A percentile compares a stretch with the other conserved stretches of the same genome.
These are phyloP conservation scores for Synaphobranchus kaupii DNA, from an alignment of 2,797 vertebrate species.

Conservation along the genomic window DNA sequence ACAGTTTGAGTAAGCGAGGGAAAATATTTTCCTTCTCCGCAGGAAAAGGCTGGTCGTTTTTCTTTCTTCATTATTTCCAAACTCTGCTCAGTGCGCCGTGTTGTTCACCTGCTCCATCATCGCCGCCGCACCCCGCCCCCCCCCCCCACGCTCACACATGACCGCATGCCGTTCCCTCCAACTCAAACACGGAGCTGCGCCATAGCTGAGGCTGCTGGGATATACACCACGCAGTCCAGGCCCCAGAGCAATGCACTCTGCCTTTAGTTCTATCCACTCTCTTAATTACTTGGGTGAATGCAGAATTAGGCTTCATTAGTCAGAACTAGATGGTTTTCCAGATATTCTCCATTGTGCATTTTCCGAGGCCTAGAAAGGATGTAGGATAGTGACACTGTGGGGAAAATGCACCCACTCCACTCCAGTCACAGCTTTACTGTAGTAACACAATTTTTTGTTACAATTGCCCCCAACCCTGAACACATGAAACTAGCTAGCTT, in stretches of 20 bases:
- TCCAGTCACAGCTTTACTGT: not conserved
- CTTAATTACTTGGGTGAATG: not conserved
- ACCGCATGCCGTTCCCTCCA: not conserved
- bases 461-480: no score
- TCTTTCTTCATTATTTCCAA: slow-evolving; percentile 21
- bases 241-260: not conserved
- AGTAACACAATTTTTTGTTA: no score
- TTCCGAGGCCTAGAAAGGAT: not conserved
- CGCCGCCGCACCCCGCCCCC: not conserved
- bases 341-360: not conserved
- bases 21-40: slow-evolving; percentile 24
- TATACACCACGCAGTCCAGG: not conserved
- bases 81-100: not conserved
- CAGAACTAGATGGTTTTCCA: not conserved
- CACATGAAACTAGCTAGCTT: no score
- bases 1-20: not conserved
- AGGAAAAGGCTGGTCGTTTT: slow-evolving; percentile 12
- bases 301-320: not conserved
- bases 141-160: not conserved
- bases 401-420: not conserved
- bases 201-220: not conserved
- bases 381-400: not conserved
- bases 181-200: not conserved
- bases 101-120: slow-evolving; percentile 11
- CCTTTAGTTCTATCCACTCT: not conserved